Evolutionary conservation across 2,888 invertebrate species (phyloP).

Genomic region (Lycocerus yunnanus): DNA sequence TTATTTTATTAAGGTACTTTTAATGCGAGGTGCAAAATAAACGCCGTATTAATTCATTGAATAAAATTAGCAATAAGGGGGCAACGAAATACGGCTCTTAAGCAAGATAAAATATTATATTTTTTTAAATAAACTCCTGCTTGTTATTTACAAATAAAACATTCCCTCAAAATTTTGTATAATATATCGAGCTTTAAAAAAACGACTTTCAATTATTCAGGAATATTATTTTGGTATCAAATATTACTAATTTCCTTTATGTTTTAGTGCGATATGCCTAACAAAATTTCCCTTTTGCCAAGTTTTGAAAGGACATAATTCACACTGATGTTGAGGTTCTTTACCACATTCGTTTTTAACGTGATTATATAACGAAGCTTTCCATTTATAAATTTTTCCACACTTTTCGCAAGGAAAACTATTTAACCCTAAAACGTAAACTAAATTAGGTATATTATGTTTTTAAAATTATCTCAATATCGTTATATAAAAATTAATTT

Average conservation of each 20-base stretch:
- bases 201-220: not conserved
- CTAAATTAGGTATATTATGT: not conserved
- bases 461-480: not conserved
- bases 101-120: too few species aligned
- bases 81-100: too few species aligned
- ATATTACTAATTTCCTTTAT: not conserved
- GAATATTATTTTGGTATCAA: not conserved
- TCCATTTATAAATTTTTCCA: constrained; percentile 23
- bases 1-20: too few species aligned
- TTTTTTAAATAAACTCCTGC: too few species aligned
- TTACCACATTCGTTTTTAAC: constrained; percentile 50
- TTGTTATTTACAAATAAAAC: too few species aligned
- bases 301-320: constrained; percentile 33
- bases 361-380: constrained; percentile 21
- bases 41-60: too few species aligned
- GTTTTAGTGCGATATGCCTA: not conserved
- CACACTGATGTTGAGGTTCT: constrained; percentile 35
- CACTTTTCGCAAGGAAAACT: constrained; percentile 18
- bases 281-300: constrained; percentile 18
- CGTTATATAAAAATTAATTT: not conserved
- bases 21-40: too few species aligned
- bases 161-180: too few species aligned
- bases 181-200: not conserved
- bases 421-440: not conserved
- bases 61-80: too few species aligned